Percentiles rank a stretch among this genome's conserved stretches.
Conservation (phyloP, 1,140 invertebrate genomes). For the Helicoverpa zea region DNA sequence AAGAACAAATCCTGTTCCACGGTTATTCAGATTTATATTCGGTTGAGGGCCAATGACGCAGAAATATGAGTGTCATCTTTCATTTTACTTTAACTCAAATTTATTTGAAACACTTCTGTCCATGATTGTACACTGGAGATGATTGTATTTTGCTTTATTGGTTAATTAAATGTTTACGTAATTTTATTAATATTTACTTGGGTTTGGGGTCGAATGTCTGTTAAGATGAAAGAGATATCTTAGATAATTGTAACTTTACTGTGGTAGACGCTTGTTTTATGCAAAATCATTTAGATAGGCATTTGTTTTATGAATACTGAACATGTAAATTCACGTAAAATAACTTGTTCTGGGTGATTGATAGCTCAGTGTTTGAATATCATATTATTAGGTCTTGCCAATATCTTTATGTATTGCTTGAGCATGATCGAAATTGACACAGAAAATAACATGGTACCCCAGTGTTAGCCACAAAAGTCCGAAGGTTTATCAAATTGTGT, state of each 20-base stretch:
- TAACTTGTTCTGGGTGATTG: too few relatives aligned
- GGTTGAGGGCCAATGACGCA: slow-evolving; percentile 73
- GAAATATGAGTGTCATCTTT: slow-evolving; percentile 77
- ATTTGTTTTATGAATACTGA: too few relatives aligned
- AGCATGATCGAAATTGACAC: too few relatives aligned
- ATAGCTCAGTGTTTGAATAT: too few relatives aligned
- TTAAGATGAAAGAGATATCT: background rate
- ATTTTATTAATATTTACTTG: slow-evolving; percentile 39
- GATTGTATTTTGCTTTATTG: slow-evolving; percentile 42
- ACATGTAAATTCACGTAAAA: too few relatives aligned
- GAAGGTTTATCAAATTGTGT: too few relatives aligned
- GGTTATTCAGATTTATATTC: slow-evolving; percentile 81
- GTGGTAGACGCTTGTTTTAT: too few relatives aligned
- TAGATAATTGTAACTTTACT: background rate
- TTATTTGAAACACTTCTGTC: slow-evolving; percentile 57
- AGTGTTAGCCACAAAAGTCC: too few relatives aligned
- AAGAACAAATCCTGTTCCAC: slow-evolving; percentile 76
- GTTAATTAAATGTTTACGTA: slow-evolving; percentile 43
- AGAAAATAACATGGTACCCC: too few relatives aligned
- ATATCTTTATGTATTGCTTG: too few relatives aligned
- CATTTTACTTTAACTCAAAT: slow-evolving; percentile 63
- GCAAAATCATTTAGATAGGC: too few relatives aligned
- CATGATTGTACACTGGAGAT: slow-evolving; percentile 42
- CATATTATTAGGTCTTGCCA: too few relatives aligned
- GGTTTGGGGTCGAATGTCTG: background rate